Evolutionary conservation across 2,888 invertebrate species (phyloP).

Genomic region (Shargacucullia verbasci): DNA sequence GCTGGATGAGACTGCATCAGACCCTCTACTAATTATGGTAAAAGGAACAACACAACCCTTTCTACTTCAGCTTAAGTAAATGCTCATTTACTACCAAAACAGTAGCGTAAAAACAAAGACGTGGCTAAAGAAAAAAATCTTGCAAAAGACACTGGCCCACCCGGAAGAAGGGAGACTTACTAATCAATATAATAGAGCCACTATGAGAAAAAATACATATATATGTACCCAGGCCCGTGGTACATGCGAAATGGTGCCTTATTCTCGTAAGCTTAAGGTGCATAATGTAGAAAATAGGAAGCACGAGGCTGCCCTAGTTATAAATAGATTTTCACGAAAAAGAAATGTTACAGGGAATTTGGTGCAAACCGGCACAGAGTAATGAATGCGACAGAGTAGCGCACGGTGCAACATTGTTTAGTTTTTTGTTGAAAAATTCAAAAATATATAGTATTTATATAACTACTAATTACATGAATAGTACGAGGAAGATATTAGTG

Average conservation of each 20-base stretch:
- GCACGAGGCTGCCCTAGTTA: conserved; percentile 86
- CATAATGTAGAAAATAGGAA: conserved; percentile 57
- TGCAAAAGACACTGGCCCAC: conserved; percentile 77
- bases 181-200: conserved; percentile 89
- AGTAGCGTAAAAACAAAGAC: conserved; percentile 79
- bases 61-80: conserved; percentile 50
- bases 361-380: conserved; percentile 85
- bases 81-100: conserved; percentile 64
- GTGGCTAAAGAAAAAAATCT: conserved; percentile 75
- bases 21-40: conserved; percentile 48
- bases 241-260: conserved; percentile 59
- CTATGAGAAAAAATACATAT: conserved; percentile 86
- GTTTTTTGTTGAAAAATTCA: conserved; percentile 6
- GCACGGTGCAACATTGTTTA: conserved; percentile 43
- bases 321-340: conserved; percentile 90
- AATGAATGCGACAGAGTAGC: conserved; percentile 63
- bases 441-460: not conserved
- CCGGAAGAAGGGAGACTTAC: conserved; percentile 84
- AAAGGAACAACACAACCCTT: conserved; percentile 54
- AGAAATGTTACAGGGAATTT: conserved; percentile 89
- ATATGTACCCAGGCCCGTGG: conserved; percentile 62
- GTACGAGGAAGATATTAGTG: no score
- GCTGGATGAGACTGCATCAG: conserved; percentile 4
- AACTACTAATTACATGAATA: no score
- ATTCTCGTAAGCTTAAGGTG: conserved; percentile 59